phyloP scores from a whole-genome alignment of 2,797 vertebrate genomes.

The Parotocinclus haroldoi region DNA sequence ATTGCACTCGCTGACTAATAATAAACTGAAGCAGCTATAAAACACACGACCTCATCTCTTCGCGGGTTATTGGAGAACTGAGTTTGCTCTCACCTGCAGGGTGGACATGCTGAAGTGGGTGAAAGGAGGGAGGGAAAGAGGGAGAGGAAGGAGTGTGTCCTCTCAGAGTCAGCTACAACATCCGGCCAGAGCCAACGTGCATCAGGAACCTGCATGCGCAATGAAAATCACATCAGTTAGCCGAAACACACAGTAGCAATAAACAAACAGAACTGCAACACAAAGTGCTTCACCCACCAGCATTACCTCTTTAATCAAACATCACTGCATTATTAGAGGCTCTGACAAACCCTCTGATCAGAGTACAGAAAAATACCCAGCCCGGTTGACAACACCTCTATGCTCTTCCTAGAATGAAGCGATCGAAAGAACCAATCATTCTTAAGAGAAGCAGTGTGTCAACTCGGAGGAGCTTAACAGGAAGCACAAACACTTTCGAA shows the following conservation, averaged over 20 bases:
- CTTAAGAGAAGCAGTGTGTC: conserved; percentile 7
- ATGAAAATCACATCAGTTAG: neutral
- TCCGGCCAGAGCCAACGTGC: conserved; percentile 25
- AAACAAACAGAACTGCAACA: neutral
- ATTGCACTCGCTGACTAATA: too few relatives aligned
- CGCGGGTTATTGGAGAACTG: too few relatives aligned
- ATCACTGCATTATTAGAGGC: neutral
- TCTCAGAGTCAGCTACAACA: conserved; percentile 56
- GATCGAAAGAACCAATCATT: conserved; percentile 3
- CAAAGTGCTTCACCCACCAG: neutral
- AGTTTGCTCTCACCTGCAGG: conserved; percentile 20
- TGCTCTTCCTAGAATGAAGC: neutral
- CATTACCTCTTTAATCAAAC: neutral
- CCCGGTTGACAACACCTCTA: neutral
- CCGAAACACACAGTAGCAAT: neutral
- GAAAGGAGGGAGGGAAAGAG: conserved; percentile 61
- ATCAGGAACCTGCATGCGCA: conserved; percentile 27
- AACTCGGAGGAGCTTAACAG: conserved; percentile 27
- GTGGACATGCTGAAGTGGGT: conserved; percentile 21
- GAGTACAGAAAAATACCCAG: neutral
- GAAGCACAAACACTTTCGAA: conserved; percentile 47
- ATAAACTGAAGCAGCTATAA: too few relatives aligned
- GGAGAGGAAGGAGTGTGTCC: conserved; percentile 55
- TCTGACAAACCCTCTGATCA: neutral
- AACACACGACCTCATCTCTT: too few relatives aligned